phyloP scores from a whole-genome alignment of 2,888 invertebrate genomes.

The Malacosoma neustria region DNA sequence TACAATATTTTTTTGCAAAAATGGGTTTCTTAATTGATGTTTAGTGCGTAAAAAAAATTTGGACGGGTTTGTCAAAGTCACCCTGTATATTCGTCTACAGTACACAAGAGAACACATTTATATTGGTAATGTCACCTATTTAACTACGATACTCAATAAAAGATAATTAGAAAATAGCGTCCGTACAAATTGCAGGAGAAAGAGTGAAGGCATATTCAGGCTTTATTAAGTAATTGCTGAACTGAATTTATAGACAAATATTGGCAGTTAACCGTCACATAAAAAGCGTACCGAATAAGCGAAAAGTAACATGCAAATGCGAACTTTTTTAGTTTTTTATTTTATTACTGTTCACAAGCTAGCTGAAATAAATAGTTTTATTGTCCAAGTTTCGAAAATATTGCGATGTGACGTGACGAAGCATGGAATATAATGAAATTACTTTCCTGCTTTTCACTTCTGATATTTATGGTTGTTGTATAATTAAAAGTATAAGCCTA shows the following conservation, averaged over 20 bases:
- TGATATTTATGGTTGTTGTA: background rate
- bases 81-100: no score
- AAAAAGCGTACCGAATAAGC: slow-evolving; percentile 11
- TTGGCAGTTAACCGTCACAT: slow-evolving; percentile 15
- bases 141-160: no score
- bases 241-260: slow-evolving; percentile 10
- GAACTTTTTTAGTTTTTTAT: slow-evolving; percentile 4
- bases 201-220: no score
- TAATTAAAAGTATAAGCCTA: background rate
- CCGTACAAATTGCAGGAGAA: no score
- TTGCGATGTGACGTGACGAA: slow-evolving; percentile 24
- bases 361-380: slow-evolving; percentile 28
- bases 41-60: no score
- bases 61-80: no score
- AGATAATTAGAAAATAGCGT: no score
- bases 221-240: no score
- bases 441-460: slow-evolving; percentile 9
- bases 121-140: no score
- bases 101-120: no score
- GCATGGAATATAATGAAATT: slow-evolving; percentile 20
- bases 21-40: no score
- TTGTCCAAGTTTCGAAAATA: slow-evolving; percentile 45
- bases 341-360: slow-evolving; percentile 5
- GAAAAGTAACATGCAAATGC: slow-evolving; percentile 12
- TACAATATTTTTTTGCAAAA: no score